Conservation (phyloP, 53 echinoderm and acorn worm genomes). For the Paelopatides confundens region DNA sequence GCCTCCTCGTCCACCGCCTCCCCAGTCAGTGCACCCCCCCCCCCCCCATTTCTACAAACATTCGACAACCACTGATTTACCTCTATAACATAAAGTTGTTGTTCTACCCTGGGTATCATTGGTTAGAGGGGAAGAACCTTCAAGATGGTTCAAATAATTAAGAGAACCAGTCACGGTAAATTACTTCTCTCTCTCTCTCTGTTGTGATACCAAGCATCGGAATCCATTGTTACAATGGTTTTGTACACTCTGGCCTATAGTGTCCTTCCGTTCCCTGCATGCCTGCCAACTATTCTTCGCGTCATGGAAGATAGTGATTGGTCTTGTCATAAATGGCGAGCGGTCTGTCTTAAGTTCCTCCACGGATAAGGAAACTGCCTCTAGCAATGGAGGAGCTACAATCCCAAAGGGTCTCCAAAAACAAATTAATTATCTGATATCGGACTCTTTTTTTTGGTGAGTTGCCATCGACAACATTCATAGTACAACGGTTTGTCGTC, state of each 20-base stretch:
- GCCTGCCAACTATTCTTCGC: neutral
- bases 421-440: slow-evolving; percentile 35
- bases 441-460: neutral
- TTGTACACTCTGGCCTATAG: neutral
- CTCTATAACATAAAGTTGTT: too few relatives aligned
- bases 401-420: neutral
- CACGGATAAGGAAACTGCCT: neutral
- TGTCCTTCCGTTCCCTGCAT: neutral
- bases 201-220: too few relatives aligned
- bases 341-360: neutral
- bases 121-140: too few relatives aligned
- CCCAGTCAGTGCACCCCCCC: too few relatives aligned
- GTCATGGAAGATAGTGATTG: neutral
- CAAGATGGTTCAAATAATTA: too few relatives aligned
- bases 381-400: neutral
- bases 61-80: too few relatives aligned
- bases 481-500: too few relatives aligned
- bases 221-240: neutral
- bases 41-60: too few relatives aligned
- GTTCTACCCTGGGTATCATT: too few relatives aligned
- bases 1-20: too few relatives aligned
- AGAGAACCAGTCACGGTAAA: too few relatives aligned
- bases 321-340: neutral
- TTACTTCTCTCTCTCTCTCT: too few relatives aligned
- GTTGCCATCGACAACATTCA: neutral